Evolutionary conservation across 2,888 invertebrate genomes (phyloP).

Genomic region (Tetanocera ferruginea): DNA sequence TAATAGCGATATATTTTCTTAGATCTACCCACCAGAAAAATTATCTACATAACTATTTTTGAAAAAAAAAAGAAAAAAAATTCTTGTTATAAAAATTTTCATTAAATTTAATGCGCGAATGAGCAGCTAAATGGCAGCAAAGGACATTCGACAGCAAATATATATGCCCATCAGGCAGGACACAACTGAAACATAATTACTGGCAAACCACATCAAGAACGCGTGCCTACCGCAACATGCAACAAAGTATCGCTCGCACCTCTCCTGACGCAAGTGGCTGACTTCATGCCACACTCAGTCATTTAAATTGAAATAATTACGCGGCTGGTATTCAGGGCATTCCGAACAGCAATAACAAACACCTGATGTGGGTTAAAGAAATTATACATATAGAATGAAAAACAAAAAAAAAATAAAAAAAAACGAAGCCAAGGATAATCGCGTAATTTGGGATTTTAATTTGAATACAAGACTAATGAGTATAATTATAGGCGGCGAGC

Average conservation of each 20-base stretch:
- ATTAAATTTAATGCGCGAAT: slow-evolving; percentile 27
- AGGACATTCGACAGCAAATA: neutral
- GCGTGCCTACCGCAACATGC: slow-evolving; percentile 19
- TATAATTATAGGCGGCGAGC: slow-evolving; percentile 4
- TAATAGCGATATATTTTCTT: no score
- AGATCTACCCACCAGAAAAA: no score
- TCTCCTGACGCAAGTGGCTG: neutral
- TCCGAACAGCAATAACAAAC: neutral
- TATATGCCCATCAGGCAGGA: neutral
- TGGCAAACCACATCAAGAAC: neutral
- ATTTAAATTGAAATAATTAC: slow-evolving; percentile 9
- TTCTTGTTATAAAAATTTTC: slow-evolving; percentile 1
- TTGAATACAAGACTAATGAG: neutral
- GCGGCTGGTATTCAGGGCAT: neutral
- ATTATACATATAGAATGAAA: neutral
- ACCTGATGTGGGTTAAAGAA: slow-evolving; percentile 1
- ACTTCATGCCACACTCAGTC: neutral
- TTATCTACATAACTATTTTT: no score
- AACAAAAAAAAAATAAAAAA: no score
- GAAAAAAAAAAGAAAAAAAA: no score
- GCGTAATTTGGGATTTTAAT: slow-evolving; percentile 5
- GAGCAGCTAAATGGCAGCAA: neutral
- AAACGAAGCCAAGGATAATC: slow-evolving; percentile 3
- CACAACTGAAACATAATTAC: neutral
- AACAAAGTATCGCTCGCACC: neutral